Percentiles rank a stretch among this genome's conserved stretches.
Evolutionary conservation across 2,888 invertebrate species (phyloP).

Genomic region (Troides helena): DNA sequence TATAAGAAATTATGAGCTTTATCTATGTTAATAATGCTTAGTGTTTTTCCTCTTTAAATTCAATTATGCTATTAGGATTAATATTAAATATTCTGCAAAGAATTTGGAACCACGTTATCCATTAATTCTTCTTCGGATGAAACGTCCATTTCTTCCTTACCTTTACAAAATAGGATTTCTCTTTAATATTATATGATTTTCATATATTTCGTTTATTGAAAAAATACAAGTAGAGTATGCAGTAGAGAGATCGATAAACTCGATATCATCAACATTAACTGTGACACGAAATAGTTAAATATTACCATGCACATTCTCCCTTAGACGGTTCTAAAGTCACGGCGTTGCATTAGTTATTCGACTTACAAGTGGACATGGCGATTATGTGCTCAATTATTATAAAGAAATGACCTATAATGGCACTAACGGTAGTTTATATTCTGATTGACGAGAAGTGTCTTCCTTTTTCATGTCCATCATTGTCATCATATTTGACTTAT

Average conservation of each 20-base stretch:
- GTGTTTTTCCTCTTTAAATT: too few relatives aligned
- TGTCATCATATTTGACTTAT: neutral
- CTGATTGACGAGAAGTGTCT: neutral
- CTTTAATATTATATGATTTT: too few relatives aligned
- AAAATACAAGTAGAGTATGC: too few relatives aligned
- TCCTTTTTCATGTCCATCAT: constrained; percentile 12
- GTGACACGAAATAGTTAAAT: neutral
- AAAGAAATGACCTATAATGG: constrained; percentile 41
- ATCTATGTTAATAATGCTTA: neutral
- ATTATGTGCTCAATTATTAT: constrained; percentile 37
- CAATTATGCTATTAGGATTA: too few relatives aligned
- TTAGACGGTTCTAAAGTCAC: neutral
- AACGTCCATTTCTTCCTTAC: too few relatives aligned
- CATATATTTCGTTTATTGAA: too few relatives aligned
- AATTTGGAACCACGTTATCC: too few relatives aligned
- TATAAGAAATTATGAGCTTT: too few relatives aligned
- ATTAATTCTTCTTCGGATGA: too few relatives aligned
- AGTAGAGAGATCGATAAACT: neutral
- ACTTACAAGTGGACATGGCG: constrained; percentile 25
- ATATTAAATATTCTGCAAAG: too few relatives aligned
- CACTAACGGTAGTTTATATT: constrained; percentile 9
- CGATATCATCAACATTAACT: neutral
- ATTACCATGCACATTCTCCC: neutral
- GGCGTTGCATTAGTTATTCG: constrained; percentile 14
- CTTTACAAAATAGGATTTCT: too few relatives aligned